Conservation (phyloP, 2,113 vertebrate species). For the Brachypodius melanocephalos region DNA sequence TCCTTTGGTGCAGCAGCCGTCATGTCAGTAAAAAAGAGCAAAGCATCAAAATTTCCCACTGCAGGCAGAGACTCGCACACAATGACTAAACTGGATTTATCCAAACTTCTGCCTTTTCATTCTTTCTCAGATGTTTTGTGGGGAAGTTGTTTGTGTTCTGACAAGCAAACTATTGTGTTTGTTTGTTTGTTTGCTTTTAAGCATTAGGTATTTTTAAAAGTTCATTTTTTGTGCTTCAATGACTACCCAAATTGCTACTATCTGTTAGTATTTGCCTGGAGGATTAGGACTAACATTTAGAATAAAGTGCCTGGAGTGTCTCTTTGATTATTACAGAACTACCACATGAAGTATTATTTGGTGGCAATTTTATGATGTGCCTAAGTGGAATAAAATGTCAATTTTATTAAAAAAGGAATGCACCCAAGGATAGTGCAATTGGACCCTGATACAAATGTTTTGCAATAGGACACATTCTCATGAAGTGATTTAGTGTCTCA, state of each 20-base stretch:
- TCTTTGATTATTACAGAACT: constrained; percentile 11
- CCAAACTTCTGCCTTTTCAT: constrained; percentile 6
- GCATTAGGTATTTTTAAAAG: neutral
- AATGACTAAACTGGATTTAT: constrained; percentile 10
- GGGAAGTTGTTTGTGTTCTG: constrained; percentile 14
- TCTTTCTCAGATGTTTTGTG: constrained; percentile 23
- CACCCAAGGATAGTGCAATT: neutral
- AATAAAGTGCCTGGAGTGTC: neutral
- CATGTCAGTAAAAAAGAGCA: neutral
- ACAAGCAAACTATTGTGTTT: constrained; percentile 6
- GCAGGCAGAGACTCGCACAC: neutral
- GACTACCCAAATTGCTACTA: constrained; percentile 30
- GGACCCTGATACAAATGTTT: neutral
- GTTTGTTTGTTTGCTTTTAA: constrained; percentile 22
- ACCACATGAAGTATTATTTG: neutral
- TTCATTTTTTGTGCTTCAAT: constrained; percentile 22
- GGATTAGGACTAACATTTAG: constrained; percentile 12
- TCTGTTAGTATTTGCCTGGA: neutral
- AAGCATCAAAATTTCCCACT: neutral
- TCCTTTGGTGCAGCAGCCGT: neutral
- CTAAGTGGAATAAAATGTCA: constrained; percentile 19
- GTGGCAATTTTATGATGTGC: constrained; percentile 24
- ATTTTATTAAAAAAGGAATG: constrained; percentile 35
- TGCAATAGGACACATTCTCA: neutral
- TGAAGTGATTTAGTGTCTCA: constrained; percentile 16